Evolutionary conservation across 2,797 vertebrate genomes (phyloP).

Genomic region (Mycteria americana): DNA sequence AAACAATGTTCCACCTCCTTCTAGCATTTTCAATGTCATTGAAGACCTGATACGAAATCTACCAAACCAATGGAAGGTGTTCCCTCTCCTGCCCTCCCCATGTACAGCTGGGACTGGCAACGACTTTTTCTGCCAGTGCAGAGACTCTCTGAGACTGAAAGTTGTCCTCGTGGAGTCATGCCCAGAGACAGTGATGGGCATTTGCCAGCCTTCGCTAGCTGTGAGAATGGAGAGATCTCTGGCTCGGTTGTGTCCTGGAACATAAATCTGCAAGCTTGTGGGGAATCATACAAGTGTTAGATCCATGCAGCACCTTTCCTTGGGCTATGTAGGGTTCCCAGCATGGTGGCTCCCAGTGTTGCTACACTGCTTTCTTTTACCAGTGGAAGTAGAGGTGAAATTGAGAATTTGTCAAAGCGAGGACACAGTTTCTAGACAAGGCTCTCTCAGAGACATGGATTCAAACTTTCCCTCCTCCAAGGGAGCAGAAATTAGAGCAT

Average conservation of each 20-base stretch:
- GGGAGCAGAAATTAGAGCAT: background rate
- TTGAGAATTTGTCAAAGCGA: background rate
- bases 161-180: background rate
- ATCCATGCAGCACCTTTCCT: background rate
- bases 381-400: background rate
- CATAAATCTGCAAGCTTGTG: background rate
- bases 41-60: background rate
- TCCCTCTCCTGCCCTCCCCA: background rate
- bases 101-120: background rate
- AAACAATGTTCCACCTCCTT: background rate
- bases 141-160: background rate
- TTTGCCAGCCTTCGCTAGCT: background rate
- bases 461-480: background rate
- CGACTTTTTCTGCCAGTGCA: background rate
- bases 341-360: background rate
- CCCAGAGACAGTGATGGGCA: background rate
- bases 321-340: background rate
- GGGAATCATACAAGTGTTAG: background rate
- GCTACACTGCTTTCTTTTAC: background rate
- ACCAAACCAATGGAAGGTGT: background rate
- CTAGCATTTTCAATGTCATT: accelerated
- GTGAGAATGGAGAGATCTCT: background rate
- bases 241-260: background rate
- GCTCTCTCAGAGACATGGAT: background rate
- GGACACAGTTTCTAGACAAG: background rate